Percentiles rank a stretch among this genome's conserved stretches.
Conservation (phyloP, 2,888 invertebrate species). For the Scaeva pyrastri region DNA sequence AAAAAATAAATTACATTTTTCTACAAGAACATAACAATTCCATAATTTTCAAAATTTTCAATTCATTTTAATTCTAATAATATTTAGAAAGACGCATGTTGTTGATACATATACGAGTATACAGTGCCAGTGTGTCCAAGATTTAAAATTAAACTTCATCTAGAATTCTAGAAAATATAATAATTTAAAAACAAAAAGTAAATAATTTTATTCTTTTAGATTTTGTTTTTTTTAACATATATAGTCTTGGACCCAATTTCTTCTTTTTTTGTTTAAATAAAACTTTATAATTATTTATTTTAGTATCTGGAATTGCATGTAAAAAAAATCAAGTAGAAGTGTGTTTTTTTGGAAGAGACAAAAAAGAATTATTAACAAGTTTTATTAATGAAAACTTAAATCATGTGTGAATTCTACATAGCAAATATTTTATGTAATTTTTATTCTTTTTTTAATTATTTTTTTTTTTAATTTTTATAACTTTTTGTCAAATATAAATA, state of each 20-base stretch:
- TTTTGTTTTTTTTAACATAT: neutral
- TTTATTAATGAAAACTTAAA: slow-evolving; percentile 30
- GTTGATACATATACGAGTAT: neutral
- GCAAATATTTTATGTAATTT: slow-evolving; percentile 45
- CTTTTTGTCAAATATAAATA: slow-evolving; percentile 34
- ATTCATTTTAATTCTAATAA: slow-evolving; percentile 5
- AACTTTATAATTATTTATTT: slow-evolving; percentile 5
- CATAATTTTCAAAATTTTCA: slow-evolving; percentile 7
- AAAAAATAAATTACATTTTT: slow-evolving; percentile 22
- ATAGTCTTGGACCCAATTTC: slow-evolving; percentile 17
- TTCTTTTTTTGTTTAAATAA: neutral
- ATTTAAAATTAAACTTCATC: neutral
- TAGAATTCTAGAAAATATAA: neutral
- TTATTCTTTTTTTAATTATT: slow-evolving; percentile 9
- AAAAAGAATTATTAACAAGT: neutral
- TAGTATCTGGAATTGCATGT: slow-evolving; percentile 55
- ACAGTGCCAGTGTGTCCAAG: slow-evolving; percentile 8
- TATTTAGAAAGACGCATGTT: slow-evolving; percentile 18
- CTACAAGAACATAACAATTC: neutral
- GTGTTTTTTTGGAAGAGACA: neutral
- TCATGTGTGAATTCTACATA: slow-evolving; percentile 70
- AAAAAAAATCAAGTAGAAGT: slow-evolving; percentile 45
- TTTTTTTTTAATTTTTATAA: slow-evolving; percentile 18
- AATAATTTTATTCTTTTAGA: neutral
- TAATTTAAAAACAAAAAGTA: neutral